Percentiles rank a stretch among this genome's conserved stretches.
These are phyloP conservation scores for Etheostoma perlongum DNA, from an alignment of 2,797 vertebrate species.

Conservation along the genomic window DNA sequence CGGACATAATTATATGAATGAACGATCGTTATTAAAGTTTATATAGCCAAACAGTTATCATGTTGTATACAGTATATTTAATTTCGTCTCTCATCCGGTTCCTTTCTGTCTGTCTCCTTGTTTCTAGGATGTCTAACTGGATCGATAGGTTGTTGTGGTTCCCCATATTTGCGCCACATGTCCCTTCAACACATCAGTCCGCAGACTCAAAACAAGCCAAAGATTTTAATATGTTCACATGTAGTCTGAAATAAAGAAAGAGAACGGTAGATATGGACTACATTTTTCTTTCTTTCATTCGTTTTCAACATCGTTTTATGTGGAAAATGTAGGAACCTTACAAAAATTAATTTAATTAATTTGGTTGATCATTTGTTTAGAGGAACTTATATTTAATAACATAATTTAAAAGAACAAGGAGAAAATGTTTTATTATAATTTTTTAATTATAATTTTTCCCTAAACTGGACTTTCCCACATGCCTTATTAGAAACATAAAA, in stretches of 20 bases:
- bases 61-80: slow-evolving; percentile 94
- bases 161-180: slow-evolving; percentile 50
- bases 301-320: background rate
- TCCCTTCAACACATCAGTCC: slow-evolving; percentile 53
- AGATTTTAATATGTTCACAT: slow-evolving; percentile 99
- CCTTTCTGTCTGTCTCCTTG: slow-evolving; percentile 55
- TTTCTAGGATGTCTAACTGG: slow-evolving; percentile 79
- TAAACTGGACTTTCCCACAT: background rate
- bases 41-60: slow-evolving; percentile 98
- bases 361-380: background rate
- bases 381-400: background rate
- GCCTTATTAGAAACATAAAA: background rate
- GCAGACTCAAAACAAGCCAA: slow-evolving; percentile 93
- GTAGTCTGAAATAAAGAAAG: slow-evolving; percentile 96
- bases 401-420: background rate
- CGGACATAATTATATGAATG: slow-evolving; percentile 90
- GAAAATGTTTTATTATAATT: background rate
- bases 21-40: slow-evolving; percentile 91
- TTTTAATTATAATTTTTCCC: background rate
- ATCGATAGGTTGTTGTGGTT: slow-evolving; percentile 78
- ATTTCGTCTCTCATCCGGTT: slow-evolving; percentile 84
- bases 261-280: slow-evolving; percentile 51
- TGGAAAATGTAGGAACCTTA: background rate
- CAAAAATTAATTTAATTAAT: background rate
- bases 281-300: slow-evolving; percentile 46